These are phyloP conservation scores for Chymomyza amoena DNA, from an alignment of 2,888 invertebrate genomes.

Conservation along the genomic window DNA sequence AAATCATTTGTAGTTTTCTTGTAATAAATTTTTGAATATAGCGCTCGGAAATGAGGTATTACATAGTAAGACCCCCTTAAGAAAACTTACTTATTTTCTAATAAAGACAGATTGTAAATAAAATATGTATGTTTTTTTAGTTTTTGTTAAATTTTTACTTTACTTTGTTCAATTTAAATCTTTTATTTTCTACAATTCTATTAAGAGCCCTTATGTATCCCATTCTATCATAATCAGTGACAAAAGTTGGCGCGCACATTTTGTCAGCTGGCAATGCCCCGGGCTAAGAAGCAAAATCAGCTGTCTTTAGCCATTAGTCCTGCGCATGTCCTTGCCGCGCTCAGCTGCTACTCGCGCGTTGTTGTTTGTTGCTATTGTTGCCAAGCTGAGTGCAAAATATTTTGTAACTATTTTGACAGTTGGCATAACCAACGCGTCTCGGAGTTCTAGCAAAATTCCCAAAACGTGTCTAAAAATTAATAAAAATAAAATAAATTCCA, in stretches of 20 bases:
- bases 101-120: too few relatives aligned
- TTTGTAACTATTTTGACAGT: conserved; percentile 41
- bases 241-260: neutral
- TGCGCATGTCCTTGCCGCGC: conserved; percentile 59
- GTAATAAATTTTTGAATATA: too few relatives aligned
- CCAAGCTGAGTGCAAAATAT: conserved; percentile 14
- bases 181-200: too few relatives aligned
- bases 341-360: conserved; percentile 41
- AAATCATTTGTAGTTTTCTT: too few relatives aligned
- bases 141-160: too few relatives aligned
- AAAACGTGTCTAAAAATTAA: conserved; percentile 17
- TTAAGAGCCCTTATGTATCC: neutral
- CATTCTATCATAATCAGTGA: neutral
- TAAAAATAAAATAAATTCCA: neutral
- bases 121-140: too few relatives aligned
- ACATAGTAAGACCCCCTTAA: too few relatives aligned
- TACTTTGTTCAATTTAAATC: too few relatives aligned
- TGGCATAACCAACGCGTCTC: conserved; percentile 34
- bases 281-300: conserved; percentile 29
- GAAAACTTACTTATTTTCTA: too few relatives aligned
- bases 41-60: too few relatives aligned
- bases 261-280: conserved; percentile 26
- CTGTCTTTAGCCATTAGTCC: conserved; percentile 26
- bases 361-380: conserved; percentile 33
- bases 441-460: conserved; percentile 9